Percentiles rank a stretch among this genome's conserved stretches.
These are phyloP conservation scores for Tipula helvola DNA, from an alignment of 2,888 invertebrate species.

Conservation along the genomic window DNA sequence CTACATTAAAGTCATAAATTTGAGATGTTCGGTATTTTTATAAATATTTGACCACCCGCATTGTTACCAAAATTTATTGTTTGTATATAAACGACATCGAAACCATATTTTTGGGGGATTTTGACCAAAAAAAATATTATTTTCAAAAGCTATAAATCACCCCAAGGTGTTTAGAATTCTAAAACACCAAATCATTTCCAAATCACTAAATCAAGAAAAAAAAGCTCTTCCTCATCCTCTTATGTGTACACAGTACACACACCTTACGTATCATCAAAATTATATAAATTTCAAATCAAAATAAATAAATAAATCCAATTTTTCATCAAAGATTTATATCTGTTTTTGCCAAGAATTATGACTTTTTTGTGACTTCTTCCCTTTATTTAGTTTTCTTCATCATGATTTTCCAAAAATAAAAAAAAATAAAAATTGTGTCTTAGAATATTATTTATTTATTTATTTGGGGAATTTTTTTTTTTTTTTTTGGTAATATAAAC, in stretches of 20 bases:
- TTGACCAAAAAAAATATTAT: background rate
- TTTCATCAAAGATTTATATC: slow-evolving; percentile 4
- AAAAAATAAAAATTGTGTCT: background rate
- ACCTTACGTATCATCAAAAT: background rate
- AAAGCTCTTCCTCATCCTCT: background rate
- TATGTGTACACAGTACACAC: background rate
- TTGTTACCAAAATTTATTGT: background rate
- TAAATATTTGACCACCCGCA: background rate
- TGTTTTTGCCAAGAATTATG: background rate
- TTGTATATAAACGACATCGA: background rate
- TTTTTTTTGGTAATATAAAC: background rate
- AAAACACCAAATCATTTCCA: background rate
- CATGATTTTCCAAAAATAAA: background rate
- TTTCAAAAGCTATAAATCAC: background rate
- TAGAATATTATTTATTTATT: background rate
- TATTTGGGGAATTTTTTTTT: background rate
- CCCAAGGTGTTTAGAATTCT: background rate
- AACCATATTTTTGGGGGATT: too few relatives aligned
- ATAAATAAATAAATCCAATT: background rate
- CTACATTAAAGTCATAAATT: background rate
- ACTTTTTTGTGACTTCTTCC: background rate
- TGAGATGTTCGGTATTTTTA: background rate
- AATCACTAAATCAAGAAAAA: background rate
- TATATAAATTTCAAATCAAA: background rate
- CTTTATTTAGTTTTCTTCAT: background rate